These are phyloP conservation scores for Channa striata DNA, from an alignment of 2,797 vertebrate genomes.

Conservation along the genomic window DNA sequence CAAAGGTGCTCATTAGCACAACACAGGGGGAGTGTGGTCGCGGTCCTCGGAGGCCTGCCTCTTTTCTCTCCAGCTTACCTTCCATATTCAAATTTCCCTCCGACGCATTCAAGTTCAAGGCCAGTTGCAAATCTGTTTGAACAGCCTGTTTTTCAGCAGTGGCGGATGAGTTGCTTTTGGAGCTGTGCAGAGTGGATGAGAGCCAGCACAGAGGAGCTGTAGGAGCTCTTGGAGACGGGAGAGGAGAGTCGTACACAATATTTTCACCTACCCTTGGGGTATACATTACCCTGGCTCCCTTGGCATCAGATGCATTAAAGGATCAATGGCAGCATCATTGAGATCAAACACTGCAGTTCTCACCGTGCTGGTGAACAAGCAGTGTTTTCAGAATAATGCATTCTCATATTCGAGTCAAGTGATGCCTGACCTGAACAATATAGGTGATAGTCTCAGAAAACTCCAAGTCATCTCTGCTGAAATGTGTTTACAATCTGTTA, in stretches of 20 bases:
- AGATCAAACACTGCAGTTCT: conserved; percentile 57
- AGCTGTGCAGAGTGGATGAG: conserved; percentile 36
- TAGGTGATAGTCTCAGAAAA: background rate
- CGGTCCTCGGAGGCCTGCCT: conserved; percentile 72
- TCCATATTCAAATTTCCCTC: conserved; percentile 80
- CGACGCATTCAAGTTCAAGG: conserved; percentile 81
- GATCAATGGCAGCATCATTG: conserved; percentile 62
- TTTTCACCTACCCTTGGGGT: conserved; percentile 67
- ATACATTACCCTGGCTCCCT: conserved; percentile 53
- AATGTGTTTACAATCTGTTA: background rate
- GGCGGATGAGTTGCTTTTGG: conserved; percentile 48
- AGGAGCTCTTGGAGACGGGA: conserved; percentile 38
- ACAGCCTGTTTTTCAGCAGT: conserved; percentile 64
- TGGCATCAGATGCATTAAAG: conserved; percentile 72
- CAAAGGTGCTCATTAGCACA: conserved; percentile 87
- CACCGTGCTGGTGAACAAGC: conserved; percentile 53
- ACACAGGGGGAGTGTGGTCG: conserved; percentile 77
- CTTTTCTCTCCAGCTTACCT: conserved; percentile 75
- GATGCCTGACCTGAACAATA: conserved; percentile 13
- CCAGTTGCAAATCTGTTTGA: conserved; percentile 70
- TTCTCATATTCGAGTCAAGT: conserved; percentile 21
- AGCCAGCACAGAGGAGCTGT: conserved; percentile 36
- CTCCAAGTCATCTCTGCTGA: background rate
- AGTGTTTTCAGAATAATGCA: conserved; percentile 44
- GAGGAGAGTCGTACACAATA: conserved; percentile 27